phyloP scores from a whole-genome alignment of 2,113 vertebrate genomes.

The Hippocampus mohnikei region DNA sequence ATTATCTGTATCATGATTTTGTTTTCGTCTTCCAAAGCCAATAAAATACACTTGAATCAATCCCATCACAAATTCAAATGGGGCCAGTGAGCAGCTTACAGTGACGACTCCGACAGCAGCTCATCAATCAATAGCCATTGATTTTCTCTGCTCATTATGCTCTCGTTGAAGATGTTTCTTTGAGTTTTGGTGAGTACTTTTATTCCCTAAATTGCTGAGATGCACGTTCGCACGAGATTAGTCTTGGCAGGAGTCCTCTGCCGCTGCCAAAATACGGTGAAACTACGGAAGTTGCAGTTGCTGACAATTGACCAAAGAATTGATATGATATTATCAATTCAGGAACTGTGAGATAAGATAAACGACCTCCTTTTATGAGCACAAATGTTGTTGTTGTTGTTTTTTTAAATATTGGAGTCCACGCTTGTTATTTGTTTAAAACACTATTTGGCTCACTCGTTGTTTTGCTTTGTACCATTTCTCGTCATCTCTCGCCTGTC shows the following conservation, averaged over 20 bases:
- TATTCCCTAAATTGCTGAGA: conserved; percentile 26
- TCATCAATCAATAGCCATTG: conserved; percentile 32
- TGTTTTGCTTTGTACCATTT: conserved; percentile 29
- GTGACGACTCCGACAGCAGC: not conserved
- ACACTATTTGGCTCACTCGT: conserved; percentile 8
- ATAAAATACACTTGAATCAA: conserved; percentile 7
- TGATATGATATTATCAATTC: not conserved
- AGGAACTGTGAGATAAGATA: not conserved
- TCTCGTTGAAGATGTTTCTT: conserved; percentile 35
- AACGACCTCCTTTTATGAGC: not conserved
- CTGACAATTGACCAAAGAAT: conserved; percentile 15
- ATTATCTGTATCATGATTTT: not conserved
- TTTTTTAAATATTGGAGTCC: not conserved
- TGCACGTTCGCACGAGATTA: conserved; percentile 20
- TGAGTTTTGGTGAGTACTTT: conserved; percentile 15
- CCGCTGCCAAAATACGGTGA: conserved; percentile 19
- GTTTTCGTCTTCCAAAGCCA: not conserved
- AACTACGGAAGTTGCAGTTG: conserved; percentile 9
- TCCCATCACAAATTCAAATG: not conserved
- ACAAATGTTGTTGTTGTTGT: conserved; percentile 14
- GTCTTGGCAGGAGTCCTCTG: conserved; percentile 10
- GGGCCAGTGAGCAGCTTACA: not conserved
- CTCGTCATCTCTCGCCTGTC: conserved; percentile 30
- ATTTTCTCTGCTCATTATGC: conserved; percentile 31
- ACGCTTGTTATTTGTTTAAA: not conserved